Base-by-base conservation (phyloP, 2,888 invertebrate genomes). In the Drosophila falleni region DNA sequence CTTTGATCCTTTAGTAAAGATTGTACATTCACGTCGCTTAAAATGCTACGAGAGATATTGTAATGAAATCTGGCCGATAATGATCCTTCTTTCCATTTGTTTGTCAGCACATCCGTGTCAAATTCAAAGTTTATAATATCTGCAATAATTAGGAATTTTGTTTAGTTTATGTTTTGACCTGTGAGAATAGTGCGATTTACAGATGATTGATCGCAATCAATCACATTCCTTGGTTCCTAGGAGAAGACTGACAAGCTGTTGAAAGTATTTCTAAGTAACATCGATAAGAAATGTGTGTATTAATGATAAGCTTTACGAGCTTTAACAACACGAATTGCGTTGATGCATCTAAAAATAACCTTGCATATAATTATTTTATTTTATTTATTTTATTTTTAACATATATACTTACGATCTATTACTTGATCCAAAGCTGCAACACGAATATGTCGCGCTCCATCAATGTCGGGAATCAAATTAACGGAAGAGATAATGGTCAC, bases 21-120 rank as follows among this genome's bases (percentile, higher is more conserved):
- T 13, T 49, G 31, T 11, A 56, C 63, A 5, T 8, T 5, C n/a
- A 15, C 2, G 11, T 64, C 16, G n/a, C 11, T 64, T 4, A 56
- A 16, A 35, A 64, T 35, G 5, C 5, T 8, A 10, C 41, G 16
- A 10, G 42, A 16, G 0, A 56, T 16, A 5, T 42, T 56, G 33
- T 35, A 42, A 26, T 42, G 42, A 11, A 56, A 56, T 1, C 2
- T 13, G 11, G 63, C 49, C 5, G 16, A 11, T 1, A 56, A 16
- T 11, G n/a, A 33, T 10, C 16, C 15, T 13, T 47, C 63, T 11
- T 56, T 49, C 63, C 63, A 63, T 11, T 56, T 63, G 49, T 50
- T 49, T 8, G 13, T 35, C 1, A 23, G 2, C 1, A 26, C 41
- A 11, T 49, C 55, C 2, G 13, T 15, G 0, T 60, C 49, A 29